Base-by-base conservation (phyloP, 1,140 invertebrate species). In the Sycobia sp. region DNA sequence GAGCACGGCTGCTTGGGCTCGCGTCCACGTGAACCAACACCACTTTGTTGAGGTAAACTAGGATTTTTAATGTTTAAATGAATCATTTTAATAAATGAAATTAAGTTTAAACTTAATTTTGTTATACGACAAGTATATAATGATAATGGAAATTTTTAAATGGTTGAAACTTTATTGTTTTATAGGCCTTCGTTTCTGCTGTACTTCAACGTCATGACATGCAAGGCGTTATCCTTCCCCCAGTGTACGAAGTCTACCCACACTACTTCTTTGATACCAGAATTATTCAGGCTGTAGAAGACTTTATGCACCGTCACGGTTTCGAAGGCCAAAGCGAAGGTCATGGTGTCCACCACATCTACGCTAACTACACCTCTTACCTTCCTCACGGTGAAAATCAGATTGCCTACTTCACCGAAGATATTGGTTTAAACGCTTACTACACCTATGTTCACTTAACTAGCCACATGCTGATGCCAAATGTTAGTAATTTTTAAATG, bases 381-480 rank as follows among this genome's bases (percentile, higher is more conserved):
- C 71, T 85, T 22, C 69, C 76, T 27, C 59, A 82, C 49, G 77
- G 72, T 11, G 85, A 87, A 71, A 82, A 86, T 58, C 77, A 84
- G 51, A 49, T 93, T 18, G 80, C 83, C 20, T 92, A 93, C 74
- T 92, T 88, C 81, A 88, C 88, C 0, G 87, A 93, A 65, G 91
- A 91, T 75, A 79, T 87, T 55, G 86, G 86, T 61, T 78, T 91
- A n/a, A 90, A 90, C 70, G 73, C 85, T 1, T 88, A 86, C 69
- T 90, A 91, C 75, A 87, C 86, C 69, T 88, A 89, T 67, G 80
- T 84, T 44, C 83, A 87, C 55, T 65, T 90, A 25, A 84, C 76
- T 57, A 73, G 70, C 66, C 88, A 86, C 82, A 82, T 88, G 38
- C 47, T n/a, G n/a, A n/a, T 68, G 14, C 41, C 59, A 5, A 64